Conservation (phyloP, 1,140 invertebrate genomes). For the Armadillidium nasatum region DNA sequence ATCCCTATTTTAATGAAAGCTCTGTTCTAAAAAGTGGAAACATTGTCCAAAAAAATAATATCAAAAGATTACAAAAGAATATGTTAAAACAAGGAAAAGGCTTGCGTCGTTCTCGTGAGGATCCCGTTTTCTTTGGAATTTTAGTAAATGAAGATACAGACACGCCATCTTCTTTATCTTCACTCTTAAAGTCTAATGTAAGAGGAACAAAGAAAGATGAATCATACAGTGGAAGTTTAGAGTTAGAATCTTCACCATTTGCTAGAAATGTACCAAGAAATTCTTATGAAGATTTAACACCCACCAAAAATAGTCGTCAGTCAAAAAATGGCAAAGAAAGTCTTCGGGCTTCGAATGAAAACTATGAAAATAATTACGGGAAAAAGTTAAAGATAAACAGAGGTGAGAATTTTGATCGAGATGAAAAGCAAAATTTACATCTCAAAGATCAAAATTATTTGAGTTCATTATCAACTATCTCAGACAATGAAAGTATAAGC, state of each 20-base stretch:
- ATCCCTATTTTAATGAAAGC: not conserved
- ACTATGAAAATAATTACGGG: too few relatives aligned
- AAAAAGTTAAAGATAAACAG: too few relatives aligned
- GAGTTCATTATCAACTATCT: too few relatives aligned
- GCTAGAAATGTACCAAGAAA: not conserved
- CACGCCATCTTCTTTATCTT: not conserved
- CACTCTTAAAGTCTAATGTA: not conserved
- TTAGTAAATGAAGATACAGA: not conserved
- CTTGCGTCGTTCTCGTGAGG: not conserved
- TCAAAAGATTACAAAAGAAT: not conserved
- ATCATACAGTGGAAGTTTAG: not conserved
- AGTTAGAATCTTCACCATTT: not conserved
- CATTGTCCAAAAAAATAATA: conserved; percentile 2
- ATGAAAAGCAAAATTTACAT: not conserved
- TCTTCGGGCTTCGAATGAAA: not conserved
- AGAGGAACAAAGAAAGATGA: not conserved
- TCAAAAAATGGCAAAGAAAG: not conserved
- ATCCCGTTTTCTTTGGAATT: not conserved
- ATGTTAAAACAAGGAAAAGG: not conserved
- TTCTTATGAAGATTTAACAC: not conserved
- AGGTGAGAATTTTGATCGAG: not conserved
- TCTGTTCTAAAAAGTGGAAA: not conserved
- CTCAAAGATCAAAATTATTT: too few relatives aligned
- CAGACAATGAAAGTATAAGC: too few relatives aligned
- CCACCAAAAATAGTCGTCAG: not conserved